Percentiles rank a stretch among this genome's conserved stretches.
phyloP scores from a whole-genome alignment of 1,140 invertebrate genomes.

The Himalopsyche phryganea region DNA sequence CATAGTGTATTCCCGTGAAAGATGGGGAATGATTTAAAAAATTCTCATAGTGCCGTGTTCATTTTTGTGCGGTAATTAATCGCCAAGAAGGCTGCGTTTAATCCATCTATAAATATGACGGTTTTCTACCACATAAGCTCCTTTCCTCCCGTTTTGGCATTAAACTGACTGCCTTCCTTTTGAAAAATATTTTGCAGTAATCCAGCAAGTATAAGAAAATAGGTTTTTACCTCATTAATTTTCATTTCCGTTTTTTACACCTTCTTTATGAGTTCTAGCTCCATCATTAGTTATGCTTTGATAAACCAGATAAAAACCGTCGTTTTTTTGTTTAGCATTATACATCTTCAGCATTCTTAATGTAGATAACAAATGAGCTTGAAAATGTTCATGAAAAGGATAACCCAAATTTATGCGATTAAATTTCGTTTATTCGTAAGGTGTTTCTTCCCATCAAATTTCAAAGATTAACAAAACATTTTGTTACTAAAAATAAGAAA shows the following conservation, averaged over 20 bases:
- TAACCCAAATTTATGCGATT: no score
- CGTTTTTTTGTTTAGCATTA: not conserved
- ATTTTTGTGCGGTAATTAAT: constrained; percentile 25
- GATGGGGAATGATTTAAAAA: no score
- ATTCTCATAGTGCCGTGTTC: no score
- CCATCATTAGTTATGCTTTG: constrained; percentile 26
- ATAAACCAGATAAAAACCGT: constrained; percentile 15
- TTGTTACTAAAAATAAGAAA: no score
- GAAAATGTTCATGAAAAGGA: no score
- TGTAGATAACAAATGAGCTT: no score
- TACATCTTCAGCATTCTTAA: no score
- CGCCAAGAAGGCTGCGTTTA: constrained; percentile 15
- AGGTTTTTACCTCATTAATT: constrained; percentile 36
- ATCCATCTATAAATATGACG: constrained; percentile 35
- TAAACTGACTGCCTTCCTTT: constrained; percentile 28
- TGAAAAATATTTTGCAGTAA: constrained; percentile 33
- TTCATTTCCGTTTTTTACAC: constrained; percentile 33
- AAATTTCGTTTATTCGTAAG: no score
- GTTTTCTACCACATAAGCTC: constrained; percentile 19
- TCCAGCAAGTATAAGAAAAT: constrained; percentile 29
- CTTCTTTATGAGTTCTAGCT: constrained; percentile 18
- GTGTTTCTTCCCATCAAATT: no score
- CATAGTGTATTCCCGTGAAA: no score
- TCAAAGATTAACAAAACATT: no score
- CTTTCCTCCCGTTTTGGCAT: constrained; percentile 27